phyloP scores from a whole-genome alignment of 2,113 vertebrate genomes.

The Pituophis catenifer region DNA sequence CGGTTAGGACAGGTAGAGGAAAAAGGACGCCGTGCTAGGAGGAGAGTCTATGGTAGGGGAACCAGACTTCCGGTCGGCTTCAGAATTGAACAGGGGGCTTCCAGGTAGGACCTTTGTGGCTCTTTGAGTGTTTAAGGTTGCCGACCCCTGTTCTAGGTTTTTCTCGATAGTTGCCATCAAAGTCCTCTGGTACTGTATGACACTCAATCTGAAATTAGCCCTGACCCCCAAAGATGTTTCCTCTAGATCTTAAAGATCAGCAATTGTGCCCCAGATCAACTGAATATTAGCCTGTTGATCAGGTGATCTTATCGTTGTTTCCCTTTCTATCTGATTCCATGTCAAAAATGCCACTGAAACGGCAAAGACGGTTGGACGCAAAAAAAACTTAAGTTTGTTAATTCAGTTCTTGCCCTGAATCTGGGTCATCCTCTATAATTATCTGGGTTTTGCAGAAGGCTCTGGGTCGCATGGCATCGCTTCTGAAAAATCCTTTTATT shows the following conservation, averaged over 20 bases:
- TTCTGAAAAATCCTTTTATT: slow-evolving; percentile 42
- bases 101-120: no score
- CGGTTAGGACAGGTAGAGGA: no score
- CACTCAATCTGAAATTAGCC: not conserved
- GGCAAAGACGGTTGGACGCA: slow-evolving; percentile 44
- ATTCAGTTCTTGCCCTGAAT: slow-evolving; percentile 35
- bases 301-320: not conserved
- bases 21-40: no score
- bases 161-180: no score
- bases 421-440: slow-evolving; percentile 40
- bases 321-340: slow-evolving; percentile 25
- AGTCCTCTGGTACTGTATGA: no score
- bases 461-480: slow-evolving; percentile 52
- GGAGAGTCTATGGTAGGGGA: no score
- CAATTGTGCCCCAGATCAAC: not conserved
- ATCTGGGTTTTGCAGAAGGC: slow-evolving; percentile 39
- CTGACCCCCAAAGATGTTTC: no score
- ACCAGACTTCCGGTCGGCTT: no score
- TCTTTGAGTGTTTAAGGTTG: no score
- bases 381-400: slow-evolving; percentile 31
- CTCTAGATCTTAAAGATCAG: not conserved
- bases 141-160: no score
- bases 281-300: slow-evolving; percentile 33
- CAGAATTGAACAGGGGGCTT: no score
- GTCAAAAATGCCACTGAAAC: slow-evolving; percentile 39